A percentile compares a stretch with the other conserved stretches of the same genome.
phyloP scores from a whole-genome alignment of 1,140 invertebrate species.

The Musca vetustissima region DNA sequence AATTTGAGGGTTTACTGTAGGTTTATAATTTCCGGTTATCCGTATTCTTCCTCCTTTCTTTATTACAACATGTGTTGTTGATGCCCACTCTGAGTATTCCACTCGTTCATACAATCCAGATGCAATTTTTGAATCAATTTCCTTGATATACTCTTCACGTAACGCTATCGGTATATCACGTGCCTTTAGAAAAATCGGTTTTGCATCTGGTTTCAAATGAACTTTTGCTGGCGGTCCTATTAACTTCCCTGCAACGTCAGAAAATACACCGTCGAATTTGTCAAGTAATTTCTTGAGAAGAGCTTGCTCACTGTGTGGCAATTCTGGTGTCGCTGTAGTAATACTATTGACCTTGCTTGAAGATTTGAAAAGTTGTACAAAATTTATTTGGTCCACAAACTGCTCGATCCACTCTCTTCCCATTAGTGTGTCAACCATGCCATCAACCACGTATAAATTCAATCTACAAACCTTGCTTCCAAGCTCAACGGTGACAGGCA shows the following conservation, averaged over 20 bases:
- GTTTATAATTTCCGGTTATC: conserved; percentile 9
- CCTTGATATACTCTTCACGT: conserved; percentile 1
- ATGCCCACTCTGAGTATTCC: no score
- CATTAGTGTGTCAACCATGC: not conserved
- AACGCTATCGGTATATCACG: not conserved
- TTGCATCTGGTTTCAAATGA: conserved; percentile 14
- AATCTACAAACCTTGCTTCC: not conserved
- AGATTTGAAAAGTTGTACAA: not conserved
- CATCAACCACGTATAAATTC: not conserved
- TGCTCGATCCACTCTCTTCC: conserved; percentile 2
- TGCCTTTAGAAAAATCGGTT: not conserved
- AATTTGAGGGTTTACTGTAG: conserved; percentile 24
- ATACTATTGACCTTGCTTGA: not conserved
- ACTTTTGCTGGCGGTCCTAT: conserved; percentile 22
- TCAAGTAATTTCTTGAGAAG: not conserved
- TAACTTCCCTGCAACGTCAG: conserved; percentile 6
- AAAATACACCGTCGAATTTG: not conserved
- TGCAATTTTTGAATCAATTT: conserved; percentile 34
- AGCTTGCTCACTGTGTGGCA: not conserved
- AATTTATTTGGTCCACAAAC: not conserved
- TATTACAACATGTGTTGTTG: conserved; percentile 16
- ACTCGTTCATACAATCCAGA: no score
- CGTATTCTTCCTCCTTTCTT: conserved; percentile 7
- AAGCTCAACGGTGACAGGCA: not conserved
- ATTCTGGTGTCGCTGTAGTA: not conserved